phyloP scores from a whole-genome alignment of 2,113 vertebrate genomes.

The Numenius arquata region DNA sequence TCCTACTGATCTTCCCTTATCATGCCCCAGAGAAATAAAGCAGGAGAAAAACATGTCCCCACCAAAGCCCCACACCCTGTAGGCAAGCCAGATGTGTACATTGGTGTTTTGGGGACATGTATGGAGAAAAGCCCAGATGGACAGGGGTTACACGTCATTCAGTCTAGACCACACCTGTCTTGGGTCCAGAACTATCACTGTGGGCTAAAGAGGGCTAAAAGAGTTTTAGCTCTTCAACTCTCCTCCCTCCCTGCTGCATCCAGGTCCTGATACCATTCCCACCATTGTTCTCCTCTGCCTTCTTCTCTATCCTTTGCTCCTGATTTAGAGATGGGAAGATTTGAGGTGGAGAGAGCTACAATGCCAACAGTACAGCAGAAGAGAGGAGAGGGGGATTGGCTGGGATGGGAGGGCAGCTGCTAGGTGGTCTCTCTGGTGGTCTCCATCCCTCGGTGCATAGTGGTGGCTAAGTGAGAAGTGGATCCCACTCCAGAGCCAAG shows the following conservation, averaged over 20 bases:
- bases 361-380: background rate
- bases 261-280: background rate
- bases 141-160: background rate
- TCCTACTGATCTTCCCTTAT: background rate
- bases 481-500: background rate
- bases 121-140: background rate
- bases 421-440: background rate
- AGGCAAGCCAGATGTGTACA: background rate
- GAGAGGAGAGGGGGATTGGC: background rate
- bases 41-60: background rate
- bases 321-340: background rate
- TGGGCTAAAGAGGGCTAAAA: background rate
- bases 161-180: fast-evolving
- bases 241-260: background rate
- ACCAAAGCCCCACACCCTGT: background rate
- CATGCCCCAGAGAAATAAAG: background rate
- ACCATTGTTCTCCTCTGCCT: background rate
- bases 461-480: background rate
- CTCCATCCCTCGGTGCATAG: background rate
- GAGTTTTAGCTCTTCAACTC: background rate
- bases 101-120: background rate
- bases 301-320: background rate
- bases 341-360: background rate
- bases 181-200: background rate
- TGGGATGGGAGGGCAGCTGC: background rate